Conservation (phyloP, 2,888 invertebrate genomes). For the Agrotis clavis region DNA sequence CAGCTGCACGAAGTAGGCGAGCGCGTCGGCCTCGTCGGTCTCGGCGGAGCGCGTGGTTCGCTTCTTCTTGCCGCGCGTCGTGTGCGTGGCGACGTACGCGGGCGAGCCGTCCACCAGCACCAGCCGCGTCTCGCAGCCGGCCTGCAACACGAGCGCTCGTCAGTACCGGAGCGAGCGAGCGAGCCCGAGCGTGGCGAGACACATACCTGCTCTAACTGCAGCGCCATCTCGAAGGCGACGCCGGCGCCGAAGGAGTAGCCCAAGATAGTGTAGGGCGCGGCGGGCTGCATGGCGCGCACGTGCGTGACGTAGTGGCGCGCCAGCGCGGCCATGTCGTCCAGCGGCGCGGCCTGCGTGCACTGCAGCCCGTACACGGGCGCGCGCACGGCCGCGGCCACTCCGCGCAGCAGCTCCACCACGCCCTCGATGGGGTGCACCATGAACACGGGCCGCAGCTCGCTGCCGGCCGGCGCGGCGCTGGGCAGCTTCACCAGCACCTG, state of each 20-base stretch:
- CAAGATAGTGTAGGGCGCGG: slow-evolving; percentile 96
- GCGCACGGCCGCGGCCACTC: slow-evolving; percentile 93
- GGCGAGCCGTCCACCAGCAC: slow-evolving; percentile 98
- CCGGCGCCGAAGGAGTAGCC: slow-evolving; percentile 99
- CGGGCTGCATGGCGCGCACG: slow-evolving; percentile 94
- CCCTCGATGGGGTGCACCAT: slow-evolving; percentile 98
- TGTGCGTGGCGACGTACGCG: slow-evolving; percentile 94
- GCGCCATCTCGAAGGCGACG: slow-evolving; percentile 98
- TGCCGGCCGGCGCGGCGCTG: slow-evolving; percentile 85
- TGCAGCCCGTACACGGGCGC: slow-evolving; percentile 97
- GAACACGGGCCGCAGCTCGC: slow-evolving; percentile 91
- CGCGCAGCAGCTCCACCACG: slow-evolving; percentile 93
- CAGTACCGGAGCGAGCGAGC: slow-evolving; percentile 93
- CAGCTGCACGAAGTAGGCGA: slow-evolving; percentile 96
- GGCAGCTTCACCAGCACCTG: slow-evolving; percentile 93
- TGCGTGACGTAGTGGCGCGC: slow-evolving; percentile 94
- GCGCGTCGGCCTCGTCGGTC: slow-evolving; percentile 93
- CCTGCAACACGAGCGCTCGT: slow-evolving; percentile 61
- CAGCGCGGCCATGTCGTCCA: slow-evolving; percentile 93
- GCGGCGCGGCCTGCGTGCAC: slow-evolving; percentile 95
- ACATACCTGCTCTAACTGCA: slow-evolving; percentile 93
- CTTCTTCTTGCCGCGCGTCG: slow-evolving; percentile 92
- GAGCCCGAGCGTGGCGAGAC: slow-evolving; percentile 60
- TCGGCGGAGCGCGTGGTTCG: slow-evolving; percentile 90
- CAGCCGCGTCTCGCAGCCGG: slow-evolving; percentile 91